Percentiles rank a stretch among this genome's conserved stretches.
Conservation (phyloP, 2,113 vertebrate genomes). For the Jacana jacana region DNA sequence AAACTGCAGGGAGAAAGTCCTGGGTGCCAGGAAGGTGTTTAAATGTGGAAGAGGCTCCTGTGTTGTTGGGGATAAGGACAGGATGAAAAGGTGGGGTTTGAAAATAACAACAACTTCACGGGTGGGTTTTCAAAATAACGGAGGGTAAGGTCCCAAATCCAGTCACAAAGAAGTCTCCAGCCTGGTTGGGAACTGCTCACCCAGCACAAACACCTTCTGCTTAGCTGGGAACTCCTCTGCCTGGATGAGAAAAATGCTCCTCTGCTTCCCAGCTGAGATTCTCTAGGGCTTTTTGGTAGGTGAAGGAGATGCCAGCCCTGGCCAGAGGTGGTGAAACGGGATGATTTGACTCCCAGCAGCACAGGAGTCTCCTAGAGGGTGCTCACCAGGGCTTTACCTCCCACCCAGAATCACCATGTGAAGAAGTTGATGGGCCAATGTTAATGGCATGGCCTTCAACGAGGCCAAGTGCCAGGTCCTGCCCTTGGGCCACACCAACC, state of each 20-base stretch:
- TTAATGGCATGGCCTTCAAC: no score
- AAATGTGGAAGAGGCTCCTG: not conserved
- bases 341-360: not conserved
- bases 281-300: not conserved
- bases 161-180: not conserved
- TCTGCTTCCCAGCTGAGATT: not conserved
- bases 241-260: not conserved
- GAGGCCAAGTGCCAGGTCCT: no score
- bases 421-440: no score
- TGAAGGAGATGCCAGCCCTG: not conserved
- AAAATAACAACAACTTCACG: not conserved
- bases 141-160: not conserved
- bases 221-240: not conserved
- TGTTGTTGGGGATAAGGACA: not conserved
- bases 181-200: not conserved
- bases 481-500: no score
- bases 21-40: not conserved
- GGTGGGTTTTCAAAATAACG: not conserved
- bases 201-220: not conserved
- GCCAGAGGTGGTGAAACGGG: not conserved
- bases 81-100: not conserved
- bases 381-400: not conserved
- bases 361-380: rapidly evolving
- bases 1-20: not conserved
- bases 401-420: not conserved